Conservation (phyloP, 2,888 invertebrate species). For the Parochlus steinenii region DNA sequence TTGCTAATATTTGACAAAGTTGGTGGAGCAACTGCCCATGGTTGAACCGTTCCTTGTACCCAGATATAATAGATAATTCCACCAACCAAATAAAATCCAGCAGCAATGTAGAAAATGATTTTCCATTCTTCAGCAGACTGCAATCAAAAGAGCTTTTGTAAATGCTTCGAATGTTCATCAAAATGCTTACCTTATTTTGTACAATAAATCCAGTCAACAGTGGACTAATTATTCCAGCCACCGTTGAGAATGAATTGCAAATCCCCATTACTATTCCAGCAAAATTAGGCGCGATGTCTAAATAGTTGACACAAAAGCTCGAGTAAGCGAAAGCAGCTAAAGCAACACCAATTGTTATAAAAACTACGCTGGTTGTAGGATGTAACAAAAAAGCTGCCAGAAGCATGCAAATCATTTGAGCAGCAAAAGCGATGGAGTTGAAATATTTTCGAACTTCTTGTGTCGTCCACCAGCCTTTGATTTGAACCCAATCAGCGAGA, state of each 20-base stretch:
- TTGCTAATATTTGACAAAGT: too few species aligned
- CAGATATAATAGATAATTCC: constrained; percentile 55
- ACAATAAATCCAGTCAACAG: constrained; percentile 56
- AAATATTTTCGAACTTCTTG: constrained; percentile 60
- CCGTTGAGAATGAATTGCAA: constrained; percentile 67
- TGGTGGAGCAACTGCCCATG: constrained; percentile 49
- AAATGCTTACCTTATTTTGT: constrained; percentile 39
- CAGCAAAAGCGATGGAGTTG: constrained; percentile 55
- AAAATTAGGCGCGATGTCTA: constrained; percentile 72
- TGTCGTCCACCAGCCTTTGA: constrained; percentile 45
- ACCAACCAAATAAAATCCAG: constrained; percentile 55
- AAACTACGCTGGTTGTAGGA: constrained; percentile 50
- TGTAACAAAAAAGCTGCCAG: constrained; percentile 57
- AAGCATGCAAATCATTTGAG: constrained; percentile 75
- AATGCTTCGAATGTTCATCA: background rate
- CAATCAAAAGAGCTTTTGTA: too few species aligned
- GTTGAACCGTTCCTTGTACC: constrained; percentile 52
- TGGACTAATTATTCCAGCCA: constrained; percentile 71
- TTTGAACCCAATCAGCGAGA: constrained; percentile 61
- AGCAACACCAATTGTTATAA: constrained; percentile 74
- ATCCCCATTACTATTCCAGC: constrained; percentile 73
- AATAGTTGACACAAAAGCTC: constrained; percentile 44
- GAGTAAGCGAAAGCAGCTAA: constrained; percentile 69
- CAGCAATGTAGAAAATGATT: constrained; percentile 62
- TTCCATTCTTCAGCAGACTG: constrained; percentile 60